Evolutionary conservation across 2,888 invertebrate genomes (phyloP).

Genomic region (Eubasilissa splendida): DNA sequence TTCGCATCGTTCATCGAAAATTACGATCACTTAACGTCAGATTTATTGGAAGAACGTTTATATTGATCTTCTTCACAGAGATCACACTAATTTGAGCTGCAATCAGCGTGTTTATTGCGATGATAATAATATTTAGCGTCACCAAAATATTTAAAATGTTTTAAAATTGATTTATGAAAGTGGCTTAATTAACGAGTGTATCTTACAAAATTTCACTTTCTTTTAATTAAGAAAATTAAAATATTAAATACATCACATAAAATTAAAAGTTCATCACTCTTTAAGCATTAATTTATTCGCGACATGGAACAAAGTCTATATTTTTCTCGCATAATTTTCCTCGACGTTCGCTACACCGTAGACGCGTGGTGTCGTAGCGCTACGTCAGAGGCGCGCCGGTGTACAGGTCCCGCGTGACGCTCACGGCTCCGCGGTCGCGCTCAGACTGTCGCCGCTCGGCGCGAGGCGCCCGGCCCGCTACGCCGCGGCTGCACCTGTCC

Average conservation of each 20-base stretch:
- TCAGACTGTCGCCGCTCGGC: slow-evolving; percentile 45
- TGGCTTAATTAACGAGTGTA: no score
- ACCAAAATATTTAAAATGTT: no score
- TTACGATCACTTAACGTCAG: slow-evolving; percentile 25
- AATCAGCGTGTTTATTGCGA: no score
- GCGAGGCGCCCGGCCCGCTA: slow-evolving; percentile 42
- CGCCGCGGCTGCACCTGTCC: slow-evolving; percentile 44
- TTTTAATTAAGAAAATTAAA: not conserved
- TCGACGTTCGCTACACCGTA: slow-evolving; percentile 19
- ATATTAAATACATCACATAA: not conserved
- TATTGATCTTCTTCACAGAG: not conserved
- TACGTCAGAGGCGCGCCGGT: slow-evolving; percentile 28
- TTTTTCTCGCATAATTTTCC: no score
- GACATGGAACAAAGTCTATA: not conserved
- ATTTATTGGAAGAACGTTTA: not conserved
- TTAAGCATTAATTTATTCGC: not conserved
- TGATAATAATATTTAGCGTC: no score
- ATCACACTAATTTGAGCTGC: not conserved
- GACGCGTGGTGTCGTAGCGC: slow-evolving; percentile 10
- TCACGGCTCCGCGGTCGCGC: slow-evolving; percentile 47
- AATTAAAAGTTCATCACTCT: slow-evolving; percentile 6
- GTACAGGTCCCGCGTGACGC: slow-evolving; percentile 37
- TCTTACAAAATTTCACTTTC: not conserved
- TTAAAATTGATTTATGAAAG: no score
- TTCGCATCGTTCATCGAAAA: slow-evolving; percentile 21